Conservation (phyloP, 2,888 invertebrate species). For the Tenthredo livida region DNA sequence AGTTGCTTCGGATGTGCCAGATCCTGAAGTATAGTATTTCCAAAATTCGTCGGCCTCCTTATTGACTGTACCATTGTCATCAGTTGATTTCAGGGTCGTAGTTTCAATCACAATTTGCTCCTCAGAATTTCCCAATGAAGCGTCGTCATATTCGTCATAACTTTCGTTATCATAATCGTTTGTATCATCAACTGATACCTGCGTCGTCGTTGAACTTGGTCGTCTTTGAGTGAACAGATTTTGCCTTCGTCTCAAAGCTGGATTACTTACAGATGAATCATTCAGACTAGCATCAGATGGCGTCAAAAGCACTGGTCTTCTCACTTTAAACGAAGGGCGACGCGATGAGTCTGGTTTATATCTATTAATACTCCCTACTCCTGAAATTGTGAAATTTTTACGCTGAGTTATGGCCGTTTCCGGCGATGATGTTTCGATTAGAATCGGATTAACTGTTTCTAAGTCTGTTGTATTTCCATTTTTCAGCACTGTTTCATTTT, state of each 20-base stretch:
- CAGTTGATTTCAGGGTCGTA: neutral
- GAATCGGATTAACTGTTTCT: neutral
- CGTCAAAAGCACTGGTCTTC: neutral
- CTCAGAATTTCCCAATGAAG: neutral
- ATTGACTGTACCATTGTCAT: neutral
- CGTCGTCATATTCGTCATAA: slow-evolving; percentile 32
- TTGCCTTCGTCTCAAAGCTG: slow-evolving; percentile 65
- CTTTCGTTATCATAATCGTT: slow-evolving; percentile 1
- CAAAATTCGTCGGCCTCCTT: slow-evolving; percentile 61
- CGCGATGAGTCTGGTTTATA: neutral
- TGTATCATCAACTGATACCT: slow-evolving; percentile 32
- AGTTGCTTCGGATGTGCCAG: slow-evolving; percentile 55
- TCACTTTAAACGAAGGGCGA: neutral
- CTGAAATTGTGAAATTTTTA: neutral
- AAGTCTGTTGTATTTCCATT: neutral
- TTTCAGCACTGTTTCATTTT: neutral
- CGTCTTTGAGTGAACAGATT: slow-evolving; percentile 67
- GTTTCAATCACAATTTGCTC: neutral
- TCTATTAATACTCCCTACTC: neutral
- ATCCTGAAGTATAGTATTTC: slow-evolving; percentile 60
- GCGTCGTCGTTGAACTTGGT: slow-evolving; percentile 64
- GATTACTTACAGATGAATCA: neutral
- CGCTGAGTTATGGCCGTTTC: neutral
- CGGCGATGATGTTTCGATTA: neutral
- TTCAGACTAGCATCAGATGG: neutral